phyloP scores from a whole-genome alignment of 1,140 invertebrate species.

The Neodiprion fabricii region DNA sequence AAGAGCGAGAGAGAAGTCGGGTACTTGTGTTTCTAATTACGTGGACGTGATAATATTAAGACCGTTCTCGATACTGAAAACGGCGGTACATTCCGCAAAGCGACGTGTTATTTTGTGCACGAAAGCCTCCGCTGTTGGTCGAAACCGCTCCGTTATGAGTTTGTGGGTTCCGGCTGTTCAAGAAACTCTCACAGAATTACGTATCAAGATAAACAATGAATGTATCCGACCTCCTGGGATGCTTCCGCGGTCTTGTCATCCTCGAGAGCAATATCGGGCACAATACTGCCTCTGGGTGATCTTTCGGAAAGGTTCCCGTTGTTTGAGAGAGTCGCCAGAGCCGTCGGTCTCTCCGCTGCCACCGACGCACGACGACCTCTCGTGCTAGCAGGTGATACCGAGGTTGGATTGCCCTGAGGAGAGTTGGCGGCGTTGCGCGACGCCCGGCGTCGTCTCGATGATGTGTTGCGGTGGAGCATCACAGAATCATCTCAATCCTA shows the following conservation, averaged over 20 bases:
- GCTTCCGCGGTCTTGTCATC: constrained; percentile 48
- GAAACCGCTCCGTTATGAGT: too few species aligned
- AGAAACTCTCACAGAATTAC: too few species aligned
- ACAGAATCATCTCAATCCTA: constrained; percentile 38
- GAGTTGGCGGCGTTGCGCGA: constrained; percentile 71
- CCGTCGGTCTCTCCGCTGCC: constrained; percentile 48
- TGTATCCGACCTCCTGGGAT: not conserved
- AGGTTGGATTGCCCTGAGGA: constrained; percentile 60
- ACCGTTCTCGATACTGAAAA: too few species aligned
- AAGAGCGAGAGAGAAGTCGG: too few species aligned
- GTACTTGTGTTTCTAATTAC: too few species aligned
- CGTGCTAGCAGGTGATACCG: constrained; percentile 19
- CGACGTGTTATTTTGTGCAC: too few species aligned
- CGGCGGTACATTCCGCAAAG: too few species aligned
- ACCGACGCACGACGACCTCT: constrained; percentile 51
- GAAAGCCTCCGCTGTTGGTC: too few species aligned
- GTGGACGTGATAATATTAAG: too few species aligned
- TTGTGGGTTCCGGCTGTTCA: too few species aligned
- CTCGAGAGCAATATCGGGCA: constrained; percentile 56
- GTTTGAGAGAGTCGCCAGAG: constrained; percentile 39
- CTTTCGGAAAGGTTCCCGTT: constrained; percentile 45
- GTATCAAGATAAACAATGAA: not conserved
- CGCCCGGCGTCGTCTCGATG: constrained; percentile 69
- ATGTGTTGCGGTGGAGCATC: constrained; percentile 72
- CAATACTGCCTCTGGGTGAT: constrained; percentile 58